These are phyloP conservation scores for Amphimallon solstitiale DNA, from an alignment of 2,888 invertebrate genomes.

Conservation along the genomic window DNA sequence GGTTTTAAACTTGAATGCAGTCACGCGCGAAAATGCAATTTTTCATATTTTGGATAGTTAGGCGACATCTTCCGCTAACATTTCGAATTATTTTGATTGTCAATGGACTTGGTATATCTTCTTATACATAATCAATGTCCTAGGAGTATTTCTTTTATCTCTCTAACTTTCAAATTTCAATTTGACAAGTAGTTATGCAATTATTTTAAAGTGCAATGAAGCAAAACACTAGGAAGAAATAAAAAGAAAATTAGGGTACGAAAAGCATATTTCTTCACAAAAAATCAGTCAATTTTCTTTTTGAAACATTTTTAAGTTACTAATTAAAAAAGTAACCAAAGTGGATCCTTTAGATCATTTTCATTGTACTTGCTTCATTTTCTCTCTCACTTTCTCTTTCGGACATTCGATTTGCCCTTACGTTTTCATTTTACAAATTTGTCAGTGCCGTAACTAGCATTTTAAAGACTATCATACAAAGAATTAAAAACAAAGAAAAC, in stretches of 20 bases:
- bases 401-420: not conserved
- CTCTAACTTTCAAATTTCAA: not conserved
- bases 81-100: too few relatives aligned
- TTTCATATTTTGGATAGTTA: too few relatives aligned
- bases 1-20: too few relatives aligned
- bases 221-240: not conserved
- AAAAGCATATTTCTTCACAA: constrained; percentile 21
- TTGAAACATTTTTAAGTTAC: constrained; percentile 12
- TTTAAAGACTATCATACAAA: not conserved
- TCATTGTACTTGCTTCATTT: constrained; percentile 1
- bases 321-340: constrained; percentile 11
- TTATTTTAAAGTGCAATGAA: not conserved
- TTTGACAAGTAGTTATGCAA: not conserved
- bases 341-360: constrained; percentile 7
- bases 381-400: not conserved
- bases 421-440: constrained; percentile 2
- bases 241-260: constrained; percentile 16
- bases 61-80: too few relatives aligned
- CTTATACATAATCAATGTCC: too few relatives aligned
- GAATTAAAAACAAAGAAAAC: too few relatives aligned
- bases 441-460: not conserved
- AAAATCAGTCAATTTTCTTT: constrained; percentile 28
- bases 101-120: too few relatives aligned
- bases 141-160: not conserved
- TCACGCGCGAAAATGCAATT: too few relatives aligned